phyloP scores from a whole-genome alignment of 2,888 invertebrate species.

The Hyles lineata region DNA sequence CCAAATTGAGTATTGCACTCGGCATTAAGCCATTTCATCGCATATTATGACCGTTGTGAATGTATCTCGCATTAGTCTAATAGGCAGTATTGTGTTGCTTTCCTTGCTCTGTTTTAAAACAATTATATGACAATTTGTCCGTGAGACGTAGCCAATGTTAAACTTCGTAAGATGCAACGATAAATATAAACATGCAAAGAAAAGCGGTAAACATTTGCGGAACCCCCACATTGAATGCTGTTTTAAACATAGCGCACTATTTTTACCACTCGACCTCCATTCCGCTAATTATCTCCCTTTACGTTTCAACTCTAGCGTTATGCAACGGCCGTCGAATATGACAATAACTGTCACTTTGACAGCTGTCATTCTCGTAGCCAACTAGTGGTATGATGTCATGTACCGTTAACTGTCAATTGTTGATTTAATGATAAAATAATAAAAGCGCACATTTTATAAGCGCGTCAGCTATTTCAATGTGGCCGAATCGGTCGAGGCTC shows the following conservation, averaged over 20 bases:
- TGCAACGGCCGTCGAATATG: conserved; percentile 68
- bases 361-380: conserved; percentile 27
- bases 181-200: conserved; percentile 19
- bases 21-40: conserved; percentile 58
- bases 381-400: conserved; percentile 5
- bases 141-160: background rate
- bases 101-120: conserved; percentile 19
- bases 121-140: too few species aligned
- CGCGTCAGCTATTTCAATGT: background rate
- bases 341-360: conserved; percentile 48
- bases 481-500: conserved; percentile 35
- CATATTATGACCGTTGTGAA: conserved; percentile 32
- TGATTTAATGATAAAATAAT: conserved; percentile 23
- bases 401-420: conserved; percentile 22
- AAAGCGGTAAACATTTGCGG: conserved; percentile 20
- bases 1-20: conserved; percentile 59
- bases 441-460: conserved; percentile 12
- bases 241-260: conserved; percentile 32
- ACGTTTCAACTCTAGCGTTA: conserved; percentile 70
- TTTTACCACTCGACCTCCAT: conserved; percentile 25
- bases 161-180: background rate
- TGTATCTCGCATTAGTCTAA: background rate
- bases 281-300: conserved; percentile 60
- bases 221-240: conserved; percentile 24
- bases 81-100: conserved; percentile 27